A percentile compares a stretch with the other conserved stretches of the same genome.
phyloP scores from a whole-genome alignment of 2,113 vertebrate genomes.

The Aramus guarauna region DNA sequence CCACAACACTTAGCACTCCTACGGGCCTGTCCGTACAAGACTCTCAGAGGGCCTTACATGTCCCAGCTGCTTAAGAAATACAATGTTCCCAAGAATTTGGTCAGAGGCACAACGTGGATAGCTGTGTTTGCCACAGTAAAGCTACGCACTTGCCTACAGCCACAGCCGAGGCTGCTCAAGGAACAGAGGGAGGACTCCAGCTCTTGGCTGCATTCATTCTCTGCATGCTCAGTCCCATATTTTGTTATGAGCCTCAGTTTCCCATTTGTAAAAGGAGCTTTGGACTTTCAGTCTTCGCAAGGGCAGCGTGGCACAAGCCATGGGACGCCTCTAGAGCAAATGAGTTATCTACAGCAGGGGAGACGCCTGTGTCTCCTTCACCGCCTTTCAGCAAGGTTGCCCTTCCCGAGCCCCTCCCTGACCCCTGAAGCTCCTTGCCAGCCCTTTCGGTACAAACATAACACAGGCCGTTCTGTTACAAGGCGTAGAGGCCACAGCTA shows the following conservation, averaged over 20 bases:
- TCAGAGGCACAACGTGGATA: background rate
- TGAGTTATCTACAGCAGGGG: fast-evolving
- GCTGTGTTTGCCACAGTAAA: background rate
- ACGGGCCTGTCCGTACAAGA: slow-evolving; percentile 21
- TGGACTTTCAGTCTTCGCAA: background rate
- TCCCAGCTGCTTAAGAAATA: background rate
- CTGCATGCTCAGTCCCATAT: background rate
- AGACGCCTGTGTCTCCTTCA: background rate
- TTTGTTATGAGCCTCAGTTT: background rate
- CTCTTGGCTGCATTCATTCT: background rate
- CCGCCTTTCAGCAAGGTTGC: background rate
- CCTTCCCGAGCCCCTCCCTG: background rate
- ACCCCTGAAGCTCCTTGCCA: background rate
- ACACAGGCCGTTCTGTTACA: background rate
- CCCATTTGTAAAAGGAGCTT: background rate
- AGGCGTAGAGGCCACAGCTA: fast-evolving
- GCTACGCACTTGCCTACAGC: background rate
- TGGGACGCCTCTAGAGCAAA: background rate
- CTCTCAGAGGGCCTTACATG: slow-evolving; percentile 16
- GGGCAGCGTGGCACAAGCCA: background rate
- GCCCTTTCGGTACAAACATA: background rate
- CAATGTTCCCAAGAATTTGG: slow-evolving; percentile 19
- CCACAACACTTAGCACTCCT: background rate
- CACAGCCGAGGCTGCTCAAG: fast-evolving
- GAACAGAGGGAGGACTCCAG: background rate